phyloP scores from a whole-genome alignment of 2,113 vertebrate genomes.

The Scolopax mira region DNA sequence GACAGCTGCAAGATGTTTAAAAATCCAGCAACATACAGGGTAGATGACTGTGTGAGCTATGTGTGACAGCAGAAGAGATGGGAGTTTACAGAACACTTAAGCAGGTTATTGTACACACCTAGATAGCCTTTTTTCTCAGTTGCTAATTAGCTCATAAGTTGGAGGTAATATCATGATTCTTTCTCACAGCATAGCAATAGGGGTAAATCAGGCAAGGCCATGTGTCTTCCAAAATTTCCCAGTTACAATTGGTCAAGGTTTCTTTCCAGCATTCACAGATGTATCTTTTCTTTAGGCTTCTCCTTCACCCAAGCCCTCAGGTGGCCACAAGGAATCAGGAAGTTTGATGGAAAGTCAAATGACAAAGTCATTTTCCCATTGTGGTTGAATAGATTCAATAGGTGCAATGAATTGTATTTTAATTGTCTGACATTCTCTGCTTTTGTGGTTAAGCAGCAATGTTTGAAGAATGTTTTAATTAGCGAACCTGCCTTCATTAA shows the following conservation, averaged over 20 bases:
- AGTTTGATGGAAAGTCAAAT: background rate
- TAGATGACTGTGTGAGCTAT: background rate
- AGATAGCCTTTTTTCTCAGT: background rate
- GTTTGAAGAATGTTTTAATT: constrained; percentile 23
- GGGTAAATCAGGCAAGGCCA: background rate
- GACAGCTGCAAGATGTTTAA: background rate
- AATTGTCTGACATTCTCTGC: background rate
- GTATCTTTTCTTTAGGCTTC: background rate
- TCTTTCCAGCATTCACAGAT: background rate
- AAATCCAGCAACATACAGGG: background rate
- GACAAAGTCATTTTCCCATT: background rate
- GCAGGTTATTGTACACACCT: background rate
- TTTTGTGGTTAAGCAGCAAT: background rate
- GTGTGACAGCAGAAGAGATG: background rate
- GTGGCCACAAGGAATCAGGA: background rate
- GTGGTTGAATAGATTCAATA: background rate
- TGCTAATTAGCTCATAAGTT: background rate
- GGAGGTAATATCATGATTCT: background rate
- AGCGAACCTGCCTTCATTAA: background rate
- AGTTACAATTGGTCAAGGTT: background rate
- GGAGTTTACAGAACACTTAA: background rate
- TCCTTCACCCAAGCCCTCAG: background rate
- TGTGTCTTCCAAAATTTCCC: background rate
- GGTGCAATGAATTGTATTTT: background rate
- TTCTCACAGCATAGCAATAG: background rate